Conservation (phyloP, 2,113 vertebrate species). For the Chunga burmeisteri region DNA sequence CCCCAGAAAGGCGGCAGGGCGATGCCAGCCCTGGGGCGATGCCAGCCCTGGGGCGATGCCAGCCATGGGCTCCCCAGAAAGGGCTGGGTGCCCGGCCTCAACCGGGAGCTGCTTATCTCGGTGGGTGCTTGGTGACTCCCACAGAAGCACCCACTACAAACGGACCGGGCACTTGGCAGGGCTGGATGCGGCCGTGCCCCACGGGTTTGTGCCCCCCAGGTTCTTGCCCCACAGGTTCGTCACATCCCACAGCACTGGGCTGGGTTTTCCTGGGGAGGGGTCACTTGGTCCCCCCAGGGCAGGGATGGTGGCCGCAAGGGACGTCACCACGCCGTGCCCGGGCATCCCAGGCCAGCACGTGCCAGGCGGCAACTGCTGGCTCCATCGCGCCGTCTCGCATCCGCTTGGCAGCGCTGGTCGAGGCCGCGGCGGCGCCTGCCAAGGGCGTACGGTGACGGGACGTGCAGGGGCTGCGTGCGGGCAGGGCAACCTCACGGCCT, state of each 20-base stretch:
- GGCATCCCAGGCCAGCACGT: neutral
- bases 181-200: neutral
- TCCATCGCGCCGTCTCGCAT: fast-evolving
- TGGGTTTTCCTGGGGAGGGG: neutral
- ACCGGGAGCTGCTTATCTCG: neutral
- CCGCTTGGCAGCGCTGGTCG: neutral
- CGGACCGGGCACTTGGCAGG: neutral
- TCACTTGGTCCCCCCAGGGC: neutral
- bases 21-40: neutral
- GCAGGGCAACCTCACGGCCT: neutral
- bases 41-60: neutral
- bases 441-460: neutral
- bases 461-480: fast-evolving
- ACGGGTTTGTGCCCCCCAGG: too few species aligned
- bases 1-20: neutral
- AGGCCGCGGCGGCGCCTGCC: neutral
- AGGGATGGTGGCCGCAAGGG: fast-evolving
- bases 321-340: fast-evolving
- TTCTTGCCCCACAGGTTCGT: too few species aligned
- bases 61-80: neutral
- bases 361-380: neutral
- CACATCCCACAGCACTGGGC: neutral
- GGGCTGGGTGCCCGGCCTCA: neutral
- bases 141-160: neutral
- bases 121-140: neutral